Percentiles rank a stretch among this genome's conserved stretches.
These are phyloP conservation scores for Heterotis niloticus DNA, from an alignment of 2,113 vertebrate genomes.

Conservation along the genomic window DNA sequence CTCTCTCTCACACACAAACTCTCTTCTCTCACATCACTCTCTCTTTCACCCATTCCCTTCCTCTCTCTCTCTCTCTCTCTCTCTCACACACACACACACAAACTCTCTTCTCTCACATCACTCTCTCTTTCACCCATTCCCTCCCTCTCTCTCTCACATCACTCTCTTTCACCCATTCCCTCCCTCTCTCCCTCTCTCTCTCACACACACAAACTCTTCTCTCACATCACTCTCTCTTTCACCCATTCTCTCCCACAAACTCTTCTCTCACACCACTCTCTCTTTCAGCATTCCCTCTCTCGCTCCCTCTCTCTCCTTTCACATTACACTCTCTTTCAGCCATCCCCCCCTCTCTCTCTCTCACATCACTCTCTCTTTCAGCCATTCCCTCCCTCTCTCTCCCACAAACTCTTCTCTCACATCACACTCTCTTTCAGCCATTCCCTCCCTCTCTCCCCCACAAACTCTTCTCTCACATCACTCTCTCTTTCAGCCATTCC, in stretches of 20 bases:
- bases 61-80: not conserved
- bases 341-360: too few relatives aligned
- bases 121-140: not conserved
- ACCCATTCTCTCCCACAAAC: too few relatives aligned
- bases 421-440: too few relatives aligned
- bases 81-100: conserved; percentile 13
- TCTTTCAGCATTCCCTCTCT: not conserved
- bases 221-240: too few relatives aligned
- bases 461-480: not conserved
- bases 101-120: too few relatives aligned
- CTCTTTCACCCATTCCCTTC: too few relatives aligned
- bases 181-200: not conserved
- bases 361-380: too few relatives aligned
- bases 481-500: not conserved
- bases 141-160: not conserved
- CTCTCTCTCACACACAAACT: conserved; percentile 3
- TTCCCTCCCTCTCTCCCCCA: not conserved
- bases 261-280: too few relatives aligned
- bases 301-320: not conserved
- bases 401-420: not conserved
- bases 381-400: not conserved
- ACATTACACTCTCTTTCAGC: too few relatives aligned
- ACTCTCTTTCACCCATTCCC: too few relatives aligned
- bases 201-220: not conserved
- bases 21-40: too few relatives aligned